Evolutionary conservation across 53 echinoderm and acorn worm species (phyloP).

Genomic region (Echinarachnius parma): DNA sequence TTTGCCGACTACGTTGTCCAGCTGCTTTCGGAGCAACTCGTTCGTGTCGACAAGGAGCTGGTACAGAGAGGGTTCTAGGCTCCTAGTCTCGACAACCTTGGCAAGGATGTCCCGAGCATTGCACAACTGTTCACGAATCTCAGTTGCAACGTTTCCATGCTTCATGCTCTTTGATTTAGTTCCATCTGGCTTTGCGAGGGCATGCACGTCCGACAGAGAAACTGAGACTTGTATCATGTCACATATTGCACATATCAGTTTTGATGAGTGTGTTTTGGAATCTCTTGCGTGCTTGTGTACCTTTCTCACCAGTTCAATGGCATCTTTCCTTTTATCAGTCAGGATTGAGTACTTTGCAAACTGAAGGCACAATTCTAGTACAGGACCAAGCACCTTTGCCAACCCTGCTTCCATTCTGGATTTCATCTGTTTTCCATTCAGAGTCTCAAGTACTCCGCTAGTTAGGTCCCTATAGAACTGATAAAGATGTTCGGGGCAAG

Average conservation of each 20-base stretch:
- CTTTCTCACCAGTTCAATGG: constrained; percentile 8
- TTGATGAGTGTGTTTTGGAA: background rate
- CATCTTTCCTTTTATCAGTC: constrained; percentile 20
- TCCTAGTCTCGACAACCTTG: constrained; percentile 51
- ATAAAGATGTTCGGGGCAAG: constrained; percentile 28
- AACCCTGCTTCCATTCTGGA: background rate
- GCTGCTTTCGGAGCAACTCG: constrained; percentile 65
- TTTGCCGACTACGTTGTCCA: constrained; percentile 36
- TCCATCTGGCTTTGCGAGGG: background rate
- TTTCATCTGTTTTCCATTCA: constrained; percentile 3
- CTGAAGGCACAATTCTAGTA: constrained; percentile 69
- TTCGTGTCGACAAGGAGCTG: constrained; percentile 57
- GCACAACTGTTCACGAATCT: background rate
- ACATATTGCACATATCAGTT: constrained; percentile 23
- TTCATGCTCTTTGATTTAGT: constrained; percentile 1
- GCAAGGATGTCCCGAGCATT: constrained; percentile 5
- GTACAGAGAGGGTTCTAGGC: constrained; percentile 16
- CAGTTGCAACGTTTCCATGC: background rate
- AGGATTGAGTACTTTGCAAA: constrained; percentile 55
- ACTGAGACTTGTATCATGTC: background rate
- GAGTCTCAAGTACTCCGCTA: constrained; percentile 5
- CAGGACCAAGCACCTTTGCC: constrained; percentile 27
- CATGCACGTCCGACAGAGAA: background rate
- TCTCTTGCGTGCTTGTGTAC: background rate
- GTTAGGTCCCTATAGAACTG: constrained; percentile 26